Base-by-base conservation (phyloP, 2,888 invertebrate species). In the Neoitamus cyanurus region DNA sequence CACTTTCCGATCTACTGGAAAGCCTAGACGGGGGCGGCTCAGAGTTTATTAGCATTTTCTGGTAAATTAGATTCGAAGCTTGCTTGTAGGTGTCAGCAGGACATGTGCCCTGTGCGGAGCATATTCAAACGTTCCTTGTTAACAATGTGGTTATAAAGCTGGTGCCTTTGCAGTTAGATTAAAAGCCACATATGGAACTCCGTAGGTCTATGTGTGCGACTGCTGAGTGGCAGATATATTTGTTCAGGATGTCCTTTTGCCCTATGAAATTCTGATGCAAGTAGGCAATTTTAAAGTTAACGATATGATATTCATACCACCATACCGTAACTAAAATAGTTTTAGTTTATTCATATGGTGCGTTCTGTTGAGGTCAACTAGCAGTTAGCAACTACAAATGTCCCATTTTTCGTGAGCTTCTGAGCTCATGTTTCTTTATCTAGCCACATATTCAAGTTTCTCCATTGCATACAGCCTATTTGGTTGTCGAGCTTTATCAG, bases 71-170 rank as follows among this genome's bases (percentile, higher is more conserved):
- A 75, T 75, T 42, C 42, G 20, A 1, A 42, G 42, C 5, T 37
- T 75, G 20, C 34, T 36, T 36, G 36, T 36, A 31, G 73, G 36
- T 73, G 36, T 20, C 73, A 73, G 34, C 73, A 73, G 73, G 73
- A 73, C 36, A 73, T 34, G 34, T 73, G 15, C 58, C 58, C 58
- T 58, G 15, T 73, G 34, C 9, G 34, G 73, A 36, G 20, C 73
- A 34, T 31, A 73, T 73, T 31, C 73, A 20, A 73, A 20, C 20
- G 36, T 34, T 73, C 36, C 73, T 73, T 73, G 73, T 34, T 73
- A 20, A 20, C 34, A 73, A 34, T 73, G 73, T 73, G 73, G 34
- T 31, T 31, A 34, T 31, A 36, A 20, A 73, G 73, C 20, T 73
- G 31, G 6, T 20, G 36, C 36, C 36, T 36, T 34, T 20, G 20